phyloP scores from a whole-genome alignment of 2,113 vertebrate genomes.

The Rhegmatorhina hoffmannsi region DNA sequence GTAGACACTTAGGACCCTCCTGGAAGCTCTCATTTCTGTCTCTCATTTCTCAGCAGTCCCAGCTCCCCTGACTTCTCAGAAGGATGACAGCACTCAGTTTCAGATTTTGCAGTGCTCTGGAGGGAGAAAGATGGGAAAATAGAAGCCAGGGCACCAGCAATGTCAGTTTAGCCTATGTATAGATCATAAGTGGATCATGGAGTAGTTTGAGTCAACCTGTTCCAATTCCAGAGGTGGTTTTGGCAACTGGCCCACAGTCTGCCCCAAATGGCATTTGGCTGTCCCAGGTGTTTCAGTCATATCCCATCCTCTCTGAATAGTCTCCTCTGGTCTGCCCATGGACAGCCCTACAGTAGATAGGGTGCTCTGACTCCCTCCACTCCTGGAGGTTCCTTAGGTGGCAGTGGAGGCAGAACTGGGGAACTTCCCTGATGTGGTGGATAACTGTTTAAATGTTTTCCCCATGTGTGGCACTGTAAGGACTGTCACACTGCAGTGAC shows the following conservation, averaged over 20 bases:
- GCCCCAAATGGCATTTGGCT: neutral
- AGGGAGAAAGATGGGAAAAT: neutral
- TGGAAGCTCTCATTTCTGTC: neutral
- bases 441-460: neutral
- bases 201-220: neutral
- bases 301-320: neutral
- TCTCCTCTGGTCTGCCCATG: neutral
- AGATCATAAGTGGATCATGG: neutral
- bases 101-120: neutral
- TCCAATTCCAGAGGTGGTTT: neutral
- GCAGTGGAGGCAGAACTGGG: neutral
- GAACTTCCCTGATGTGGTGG: neutral
- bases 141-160: neutral
- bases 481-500: neutral
- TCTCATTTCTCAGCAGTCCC: neutral
- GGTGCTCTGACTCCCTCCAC: neutral
- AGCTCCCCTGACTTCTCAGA: neutral
- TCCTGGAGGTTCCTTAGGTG: neutral
- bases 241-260: neutral
- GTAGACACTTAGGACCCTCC: neutral
- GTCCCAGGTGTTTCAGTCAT: neutral
- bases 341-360: neutral
- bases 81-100: neutral
- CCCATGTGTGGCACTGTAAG: neutral
- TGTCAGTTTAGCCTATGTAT: neutral